Base-by-base conservation (phyloP, 2,797 vertebrate genomes). In the Hipposideros larvatus region DNA sequence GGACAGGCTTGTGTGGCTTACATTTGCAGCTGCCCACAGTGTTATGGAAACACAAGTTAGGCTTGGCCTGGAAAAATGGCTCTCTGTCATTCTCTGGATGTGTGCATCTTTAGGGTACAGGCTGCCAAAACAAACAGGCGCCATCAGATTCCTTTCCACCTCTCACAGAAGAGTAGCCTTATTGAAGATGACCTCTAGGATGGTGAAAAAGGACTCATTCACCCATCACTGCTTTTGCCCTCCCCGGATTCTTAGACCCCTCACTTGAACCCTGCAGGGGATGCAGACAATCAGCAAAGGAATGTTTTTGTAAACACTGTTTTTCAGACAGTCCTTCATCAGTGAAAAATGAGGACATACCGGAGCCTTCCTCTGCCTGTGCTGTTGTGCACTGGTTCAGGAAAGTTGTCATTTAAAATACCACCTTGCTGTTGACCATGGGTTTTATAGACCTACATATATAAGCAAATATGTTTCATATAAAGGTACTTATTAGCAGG, bases 281-380 rank as follows among this genome's bases (percentile, higher is more conserved):
- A 92, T 91, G 11, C 65, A 96, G 96, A 98, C 95, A 96, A 98
- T 97, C 91, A 95, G 90, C 89, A 86, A 71, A 97, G 87, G 94
- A 97, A 98, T 97, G 95, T 94, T 97, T 98, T 94, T 63, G 66
- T 96, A 96, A 96, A 96, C 87, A 95, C 43, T 53, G 0, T 68
- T 96, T 98, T 95, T 93, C 92, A 98, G 95, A 97, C 91, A 87
- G 94, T 91, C 89, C 71, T 97, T 98, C 95, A 90, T 95, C 91
- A 92, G 91, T 96, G 93, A 95, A 96, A 97, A 96, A 95, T 87
- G 70, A 95, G 68, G 82, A 59, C 84, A 90, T 75, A 19, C 55
- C 46, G 31, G 53, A 87, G 79, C 22, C 59, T 84, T 93, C 34
- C 43, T 91, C 57, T 78, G 57, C 57, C 75, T 73, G 11, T 71